A percentile compares a stretch with the other conserved stretches of the same genome.
Conservation (phyloP, 1,140 invertebrate species). For the Elymnias hypermnestra region DNA sequence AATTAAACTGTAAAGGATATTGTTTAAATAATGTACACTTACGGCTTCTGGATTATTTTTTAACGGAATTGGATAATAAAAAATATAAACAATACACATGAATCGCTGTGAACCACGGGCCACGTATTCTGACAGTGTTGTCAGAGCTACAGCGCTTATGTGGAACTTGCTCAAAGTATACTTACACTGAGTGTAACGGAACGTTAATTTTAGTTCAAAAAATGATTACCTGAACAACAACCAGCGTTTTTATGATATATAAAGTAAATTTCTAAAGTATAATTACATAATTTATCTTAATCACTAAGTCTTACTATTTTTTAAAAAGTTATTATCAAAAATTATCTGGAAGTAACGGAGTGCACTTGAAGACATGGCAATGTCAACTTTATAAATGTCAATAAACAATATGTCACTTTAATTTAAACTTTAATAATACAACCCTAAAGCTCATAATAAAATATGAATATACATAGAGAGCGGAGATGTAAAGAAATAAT, state of each 20-base stretch:
- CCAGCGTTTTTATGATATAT: background rate
- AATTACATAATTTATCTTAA: too few species aligned
- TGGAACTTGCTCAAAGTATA: conserved; percentile 65
- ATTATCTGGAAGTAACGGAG: too few species aligned
- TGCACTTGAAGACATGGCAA: too few species aligned
- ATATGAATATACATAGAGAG: too few species aligned
- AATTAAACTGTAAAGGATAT: background rate
- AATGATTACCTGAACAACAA: background rate
- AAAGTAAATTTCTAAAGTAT: background rate
- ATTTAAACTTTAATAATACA: too few species aligned
- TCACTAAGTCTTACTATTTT: too few species aligned
- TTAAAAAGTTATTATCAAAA: too few species aligned
- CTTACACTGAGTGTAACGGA: conserved; percentile 29
- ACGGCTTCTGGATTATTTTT: conserved; percentile 44
- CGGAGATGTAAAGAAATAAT: too few species aligned
- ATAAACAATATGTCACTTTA: too few species aligned
- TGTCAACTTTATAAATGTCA: too few species aligned
- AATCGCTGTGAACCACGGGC: conserved; percentile 54
- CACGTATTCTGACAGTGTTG: conserved; percentile 70
- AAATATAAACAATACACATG: conserved; percentile 68
- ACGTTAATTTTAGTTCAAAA: conserved; percentile 17
- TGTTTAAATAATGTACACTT: conserved; percentile 34
- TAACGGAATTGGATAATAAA: conserved; percentile 58
- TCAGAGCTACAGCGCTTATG: conserved; percentile 56
- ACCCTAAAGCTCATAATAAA: too few species aligned